phyloP scores from a whole-genome alignment of 2,113 vertebrate genomes.

The Eira barbara region DNA sequence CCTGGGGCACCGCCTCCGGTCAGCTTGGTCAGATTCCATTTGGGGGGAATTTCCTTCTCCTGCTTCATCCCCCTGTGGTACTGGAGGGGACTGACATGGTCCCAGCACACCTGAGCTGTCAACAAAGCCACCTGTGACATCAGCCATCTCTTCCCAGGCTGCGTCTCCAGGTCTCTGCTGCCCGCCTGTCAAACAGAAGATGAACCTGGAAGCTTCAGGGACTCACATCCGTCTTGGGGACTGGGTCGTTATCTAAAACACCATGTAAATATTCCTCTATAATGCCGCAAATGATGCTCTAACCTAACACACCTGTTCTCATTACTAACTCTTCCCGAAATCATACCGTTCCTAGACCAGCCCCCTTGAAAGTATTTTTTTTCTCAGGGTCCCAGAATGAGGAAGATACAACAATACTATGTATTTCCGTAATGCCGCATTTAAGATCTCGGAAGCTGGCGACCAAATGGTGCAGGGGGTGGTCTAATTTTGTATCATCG shows the following conservation, averaged over 20 bases:
- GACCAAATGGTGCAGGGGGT: background rate
- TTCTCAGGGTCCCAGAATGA: background rate
- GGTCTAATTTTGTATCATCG: background rate
- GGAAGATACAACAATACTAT: accelerated
- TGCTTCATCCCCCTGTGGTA: background rate
- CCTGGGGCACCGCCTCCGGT: accelerated
- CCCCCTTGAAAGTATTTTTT: too few relatives aligned
- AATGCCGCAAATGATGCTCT: accelerated
- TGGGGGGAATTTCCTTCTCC: background rate
- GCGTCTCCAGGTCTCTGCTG: background rate
- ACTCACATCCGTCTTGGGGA: background rate
- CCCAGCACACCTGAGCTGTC: background rate
- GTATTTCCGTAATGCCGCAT: background rate
- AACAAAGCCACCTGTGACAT: constrained; percentile 8
- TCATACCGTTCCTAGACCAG: background rate
- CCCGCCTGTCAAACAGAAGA: background rate
- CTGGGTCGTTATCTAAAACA: background rate
- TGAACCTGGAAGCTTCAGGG: accelerated
- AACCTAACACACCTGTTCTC: background rate
- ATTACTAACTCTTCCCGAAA: background rate
- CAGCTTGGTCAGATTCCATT: accelerated
- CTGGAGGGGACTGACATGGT: too few relatives aligned
- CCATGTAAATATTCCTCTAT: background rate
- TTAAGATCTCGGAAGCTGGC: background rate
- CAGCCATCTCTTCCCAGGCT: background rate